Conservation (phyloP, 2,797 vertebrate species). For the Hydrolagus colliei region DNA sequence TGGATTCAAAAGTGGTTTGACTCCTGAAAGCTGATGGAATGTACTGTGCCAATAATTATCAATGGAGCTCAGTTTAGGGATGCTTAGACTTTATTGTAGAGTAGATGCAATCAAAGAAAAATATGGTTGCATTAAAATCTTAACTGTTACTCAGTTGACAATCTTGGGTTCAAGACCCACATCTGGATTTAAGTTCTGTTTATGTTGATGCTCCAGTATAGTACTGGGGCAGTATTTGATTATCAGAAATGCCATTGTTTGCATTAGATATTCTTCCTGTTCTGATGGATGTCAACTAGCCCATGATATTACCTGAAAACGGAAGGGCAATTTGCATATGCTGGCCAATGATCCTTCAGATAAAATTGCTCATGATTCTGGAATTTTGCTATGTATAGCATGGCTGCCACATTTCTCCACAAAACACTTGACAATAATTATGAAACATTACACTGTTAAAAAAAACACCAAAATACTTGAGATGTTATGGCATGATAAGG, state of each 20-base stretch:
- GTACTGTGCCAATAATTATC: no score
- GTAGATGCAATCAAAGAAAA: no score
- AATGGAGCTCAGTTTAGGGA: no score
- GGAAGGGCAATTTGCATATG: not conserved
- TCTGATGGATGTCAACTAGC: not conserved
- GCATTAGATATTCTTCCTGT: not conserved
- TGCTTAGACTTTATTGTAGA: no score
- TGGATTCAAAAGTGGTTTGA: no score
- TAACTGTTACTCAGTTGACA: no score
- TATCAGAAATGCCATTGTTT: not conserved
- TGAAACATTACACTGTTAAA: not conserved
- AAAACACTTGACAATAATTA: not conserved
- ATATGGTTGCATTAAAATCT: no score
- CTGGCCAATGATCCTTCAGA: not conserved
- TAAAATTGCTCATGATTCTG: not conserved
- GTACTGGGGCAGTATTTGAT: no score
- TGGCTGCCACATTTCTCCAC: not conserved
- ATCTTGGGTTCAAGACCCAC: no score
- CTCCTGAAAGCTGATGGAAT: no score
- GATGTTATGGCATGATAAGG: not conserved
- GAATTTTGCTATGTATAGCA: not conserved
- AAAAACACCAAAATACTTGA: not conserved
- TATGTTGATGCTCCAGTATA: no score
- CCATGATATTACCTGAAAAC: not conserved
- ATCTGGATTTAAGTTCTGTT: no score